A percentile compares a stretch with the other conserved stretches of the same genome.
These are phyloP conservation scores for Pseudobourletiella spinata DNA, from an alignment of 1,140 invertebrate species.

Conservation along the genomic window DNA sequence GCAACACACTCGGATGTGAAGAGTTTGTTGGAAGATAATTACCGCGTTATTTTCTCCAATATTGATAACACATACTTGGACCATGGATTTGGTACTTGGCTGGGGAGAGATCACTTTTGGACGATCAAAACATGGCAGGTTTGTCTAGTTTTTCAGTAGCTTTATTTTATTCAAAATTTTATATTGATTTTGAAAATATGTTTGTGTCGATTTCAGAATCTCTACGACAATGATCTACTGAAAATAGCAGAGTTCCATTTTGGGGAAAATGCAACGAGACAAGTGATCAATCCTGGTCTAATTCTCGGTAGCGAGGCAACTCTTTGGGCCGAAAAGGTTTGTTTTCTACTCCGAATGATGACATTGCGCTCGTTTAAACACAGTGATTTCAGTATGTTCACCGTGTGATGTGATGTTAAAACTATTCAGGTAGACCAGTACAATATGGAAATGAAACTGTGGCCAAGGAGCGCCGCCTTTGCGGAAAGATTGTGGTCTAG, in stretches of 20 bases:
- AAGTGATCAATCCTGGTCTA: conserved; percentile 15
- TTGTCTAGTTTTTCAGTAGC: background rate
- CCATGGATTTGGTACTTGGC: conserved; percentile 38
- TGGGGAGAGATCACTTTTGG: conserved; percentile 28
- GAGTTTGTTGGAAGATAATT: conserved; percentile 47
- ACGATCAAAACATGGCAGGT: conserved; percentile 33
- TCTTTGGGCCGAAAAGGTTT: conserved; percentile 41
- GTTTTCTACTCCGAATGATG: too few species aligned
- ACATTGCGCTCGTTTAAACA: conserved; percentile 37
- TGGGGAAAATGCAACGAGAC: conserved; percentile 16
- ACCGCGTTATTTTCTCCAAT: conserved; percentile 38
- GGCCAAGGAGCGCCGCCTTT: conserved; percentile 37
- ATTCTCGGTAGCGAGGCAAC: conserved; percentile 28
- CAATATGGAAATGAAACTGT: conserved; percentile 38
- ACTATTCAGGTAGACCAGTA: conserved; percentile 29
- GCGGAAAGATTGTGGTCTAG: conserved; percentile 40
- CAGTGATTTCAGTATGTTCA: too few species aligned
- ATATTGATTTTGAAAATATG: background rate
- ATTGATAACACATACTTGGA: conserved; percentile 38
- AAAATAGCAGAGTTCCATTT: conserved; percentile 30
- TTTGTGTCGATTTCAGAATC: conserved; percentile 19
- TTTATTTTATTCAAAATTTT: background rate
- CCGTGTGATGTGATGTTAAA: too few species aligned
- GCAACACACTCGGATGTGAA: conserved; percentile 43
- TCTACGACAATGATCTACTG: conserved; percentile 32